Base-by-base conservation (phyloP, 2,113 vertebrate species). In the Gallinago media region DNA sequence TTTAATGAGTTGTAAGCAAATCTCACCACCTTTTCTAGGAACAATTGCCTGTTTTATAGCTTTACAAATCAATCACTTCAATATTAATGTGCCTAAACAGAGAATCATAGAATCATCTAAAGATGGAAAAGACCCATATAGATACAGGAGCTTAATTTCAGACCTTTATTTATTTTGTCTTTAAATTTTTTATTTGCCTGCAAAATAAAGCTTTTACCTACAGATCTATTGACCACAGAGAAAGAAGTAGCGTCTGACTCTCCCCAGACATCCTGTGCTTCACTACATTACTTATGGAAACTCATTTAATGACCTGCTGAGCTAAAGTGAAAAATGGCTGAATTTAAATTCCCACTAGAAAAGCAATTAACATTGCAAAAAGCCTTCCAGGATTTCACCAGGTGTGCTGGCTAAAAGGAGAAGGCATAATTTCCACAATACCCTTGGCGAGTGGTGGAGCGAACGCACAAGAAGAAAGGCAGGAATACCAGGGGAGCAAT, bases 321-420 rank as follows among this genome's bases (percentile, higher is more conserved):
- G 74, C 20, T 49, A 90, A 90, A 84, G 61, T 68, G 27, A n/a
- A 74, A 96, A 95, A 58, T 15, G 55, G n/a, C 55, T 36, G 44
- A 93, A 74, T 85, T 85, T 71, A 72, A 96, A 91, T 72, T 85
- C 66, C 81, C 76, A 66, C 38, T 73, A 67, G 62, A 94, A 84
- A 84, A 78, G 29, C n/a, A 89, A 92, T 80, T 88, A 92, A 49
- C 59, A 85, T 36, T 36, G 44, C 34, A 68, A 90, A 92, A 95
- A 59, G 36, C 12, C 8, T 92, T 29, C 47, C 70, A 92, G 56
- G 55, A 80, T 82, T 94, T 83, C 55, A 70, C 80, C n/a, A 68
- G 79, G 80, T 54, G 58, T 58, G 63, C 26, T 65, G 17, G 49
- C 59, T 94, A 85, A 70, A 89, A 85, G 26, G 21, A 68, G 46